A percentile compares a stretch with the other conserved stretches of the same genome.
phyloP scores from a whole-genome alignment of 2,113 vertebrate species.

The Grantiella picta region DNA sequence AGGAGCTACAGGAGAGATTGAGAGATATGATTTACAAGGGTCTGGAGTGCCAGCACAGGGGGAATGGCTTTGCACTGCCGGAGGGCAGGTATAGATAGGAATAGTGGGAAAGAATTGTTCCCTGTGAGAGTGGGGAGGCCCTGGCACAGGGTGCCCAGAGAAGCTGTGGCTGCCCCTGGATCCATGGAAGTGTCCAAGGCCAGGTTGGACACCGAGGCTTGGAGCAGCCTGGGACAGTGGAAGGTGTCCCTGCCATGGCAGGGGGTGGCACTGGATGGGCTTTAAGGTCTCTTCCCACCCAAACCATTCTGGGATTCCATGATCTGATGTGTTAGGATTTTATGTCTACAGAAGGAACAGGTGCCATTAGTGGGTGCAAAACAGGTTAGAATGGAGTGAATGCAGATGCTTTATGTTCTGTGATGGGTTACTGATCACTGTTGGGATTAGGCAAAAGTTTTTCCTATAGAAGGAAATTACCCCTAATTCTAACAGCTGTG shows the following conservation, averaged over 20 bases:
- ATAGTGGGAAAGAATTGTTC: fast-evolving
- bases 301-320: background rate
- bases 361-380: background rate
- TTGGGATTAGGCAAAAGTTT: background rate
- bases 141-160: background rate
- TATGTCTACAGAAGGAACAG: background rate
- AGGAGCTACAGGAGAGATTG: background rate
- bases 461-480: background rate
- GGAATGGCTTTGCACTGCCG: background rate
- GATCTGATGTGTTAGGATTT: background rate
- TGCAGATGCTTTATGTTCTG: background rate
- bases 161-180: background rate
- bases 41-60: background rate
- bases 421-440: background rate
- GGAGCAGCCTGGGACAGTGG: background rate
- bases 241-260: background rate
- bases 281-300: background rate
- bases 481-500: background rate
- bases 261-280: fast-evolving
- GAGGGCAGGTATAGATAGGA: background rate
- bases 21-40: background rate
- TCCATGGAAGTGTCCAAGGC: background rate
- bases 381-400: fast-evolving
- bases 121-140: background rate
- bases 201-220: fast-evolving